phyloP scores from a whole-genome alignment of 2,113 vertebrate species.

The Sus scrofa region DNA sequence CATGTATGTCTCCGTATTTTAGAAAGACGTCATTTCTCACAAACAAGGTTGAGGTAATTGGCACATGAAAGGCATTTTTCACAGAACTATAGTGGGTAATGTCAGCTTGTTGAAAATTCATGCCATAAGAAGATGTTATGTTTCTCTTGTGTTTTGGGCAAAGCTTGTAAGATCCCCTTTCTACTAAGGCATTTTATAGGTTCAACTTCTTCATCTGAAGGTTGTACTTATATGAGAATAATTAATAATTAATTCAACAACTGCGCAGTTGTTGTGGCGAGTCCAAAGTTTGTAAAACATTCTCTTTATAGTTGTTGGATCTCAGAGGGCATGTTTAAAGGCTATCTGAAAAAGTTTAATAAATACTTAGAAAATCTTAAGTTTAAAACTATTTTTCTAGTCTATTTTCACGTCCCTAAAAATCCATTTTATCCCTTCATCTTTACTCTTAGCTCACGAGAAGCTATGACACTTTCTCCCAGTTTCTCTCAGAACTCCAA shows the following conservation, averaged over 20 bases:
- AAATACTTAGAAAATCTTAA: constrained; percentile 36
- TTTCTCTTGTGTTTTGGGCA: neutral
- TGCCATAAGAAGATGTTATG: neutral
- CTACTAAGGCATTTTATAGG: neutral
- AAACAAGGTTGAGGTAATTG: neutral
- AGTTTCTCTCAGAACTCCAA: neutral
- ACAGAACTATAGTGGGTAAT: neutral
- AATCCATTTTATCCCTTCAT: neutral
- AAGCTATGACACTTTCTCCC: neutral
- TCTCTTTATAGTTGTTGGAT: neutral
- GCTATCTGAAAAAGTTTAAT: neutral
- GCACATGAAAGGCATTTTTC: neutral
- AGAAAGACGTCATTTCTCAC: neutral
- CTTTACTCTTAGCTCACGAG: neutral
- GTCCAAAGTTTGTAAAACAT: neutral
- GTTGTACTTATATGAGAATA: neutral
- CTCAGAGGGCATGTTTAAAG: neutral
- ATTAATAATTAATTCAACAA: neutral
- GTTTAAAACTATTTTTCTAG: constrained; percentile 23
- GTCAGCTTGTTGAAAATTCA: neutral
- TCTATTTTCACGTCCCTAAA: neutral
- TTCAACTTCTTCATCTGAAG: neutral
- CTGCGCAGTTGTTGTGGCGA: neutral
- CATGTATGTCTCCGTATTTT: neutral
- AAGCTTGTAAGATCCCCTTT: neutral